A percentile compares a stretch with the other conserved stretches of the same genome.
phyloP scores from a whole-genome alignment of 2,113 vertebrate genomes.

The Cyprinodon variegatus region DNA sequence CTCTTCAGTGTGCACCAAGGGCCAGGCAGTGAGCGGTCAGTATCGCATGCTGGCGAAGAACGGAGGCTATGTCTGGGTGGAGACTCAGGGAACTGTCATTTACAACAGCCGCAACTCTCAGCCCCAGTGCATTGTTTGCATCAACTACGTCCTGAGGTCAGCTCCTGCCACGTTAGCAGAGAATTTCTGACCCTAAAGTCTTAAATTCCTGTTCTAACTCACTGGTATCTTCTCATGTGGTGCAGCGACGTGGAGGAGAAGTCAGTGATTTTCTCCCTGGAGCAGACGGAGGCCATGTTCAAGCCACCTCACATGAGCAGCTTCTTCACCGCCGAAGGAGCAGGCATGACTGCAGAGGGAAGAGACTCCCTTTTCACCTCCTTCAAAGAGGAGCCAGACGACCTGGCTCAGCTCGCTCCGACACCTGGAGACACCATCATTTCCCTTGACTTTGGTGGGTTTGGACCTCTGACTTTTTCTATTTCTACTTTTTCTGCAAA shows the following conservation, averaged over 20 bases:
- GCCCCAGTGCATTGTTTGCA: conserved; percentile 95
- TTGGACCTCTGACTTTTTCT: no score
- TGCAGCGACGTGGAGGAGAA: conserved; percentile 93
- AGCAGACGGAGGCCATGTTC: conserved; percentile 93
- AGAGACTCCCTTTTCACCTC: conserved; percentile 87
- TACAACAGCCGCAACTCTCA: conserved; percentile 98
- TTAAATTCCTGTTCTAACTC: neutral
- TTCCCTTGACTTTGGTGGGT: conserved; percentile 91
- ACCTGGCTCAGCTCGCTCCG: conserved; percentile 92
- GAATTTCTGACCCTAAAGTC: neutral
- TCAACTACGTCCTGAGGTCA: conserved; percentile 97
- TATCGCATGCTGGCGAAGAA: conserved; percentile 97
- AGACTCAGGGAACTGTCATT: conserved; percentile 95
- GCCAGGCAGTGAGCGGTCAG: conserved; percentile 91
- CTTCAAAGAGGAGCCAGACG: conserved; percentile 95
- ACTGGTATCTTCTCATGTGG: neutral
- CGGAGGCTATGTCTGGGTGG: conserved; percentile 96
- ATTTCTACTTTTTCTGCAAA: no score
- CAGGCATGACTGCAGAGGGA: conserved; percentile 68
- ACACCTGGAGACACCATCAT: conserved; percentile 92
- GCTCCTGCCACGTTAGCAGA: neutral
- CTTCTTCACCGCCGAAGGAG: conserved; percentile 74
- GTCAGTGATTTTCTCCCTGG: conserved; percentile 90
- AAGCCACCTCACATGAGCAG: conserved; percentile 85
- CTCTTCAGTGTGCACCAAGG: conserved; percentile 91